Conservation (phyloP, 1,140 invertebrate species). For the Centruroides vittatus region DNA sequence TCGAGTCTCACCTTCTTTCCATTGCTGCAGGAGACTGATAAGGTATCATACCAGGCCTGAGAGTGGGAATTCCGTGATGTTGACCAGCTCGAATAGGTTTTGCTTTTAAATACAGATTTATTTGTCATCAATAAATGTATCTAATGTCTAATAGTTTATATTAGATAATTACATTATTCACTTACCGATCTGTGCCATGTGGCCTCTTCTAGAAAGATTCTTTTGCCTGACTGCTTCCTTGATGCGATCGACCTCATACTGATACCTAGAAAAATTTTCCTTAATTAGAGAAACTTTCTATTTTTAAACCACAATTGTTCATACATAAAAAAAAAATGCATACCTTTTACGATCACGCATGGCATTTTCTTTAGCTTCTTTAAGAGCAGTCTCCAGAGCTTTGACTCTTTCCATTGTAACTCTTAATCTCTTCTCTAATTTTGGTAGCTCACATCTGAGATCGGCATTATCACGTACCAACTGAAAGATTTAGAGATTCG, state of each 20-base stretch:
- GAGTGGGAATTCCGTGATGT: not conserved
- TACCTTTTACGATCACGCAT: constrained; percentile 92
- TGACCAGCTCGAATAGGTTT: constrained; percentile 22
- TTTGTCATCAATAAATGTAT: not conserved
- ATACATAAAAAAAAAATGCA: too few species aligned
- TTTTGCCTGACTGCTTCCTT: constrained; percentile 98
- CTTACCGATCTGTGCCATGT: constrained; percentile 85
- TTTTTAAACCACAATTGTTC: too few species aligned
- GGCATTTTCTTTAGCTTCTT: constrained; percentile 97
- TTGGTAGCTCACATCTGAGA: constrained; percentile 92
- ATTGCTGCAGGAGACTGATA: too few species aligned
- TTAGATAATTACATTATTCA: not conserved
- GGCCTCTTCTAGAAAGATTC: constrained; percentile 81
- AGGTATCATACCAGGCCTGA: too few species aligned
- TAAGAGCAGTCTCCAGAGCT: constrained; percentile 88
- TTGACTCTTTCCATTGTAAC: constrained; percentile 98
- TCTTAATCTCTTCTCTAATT: constrained; percentile 90
- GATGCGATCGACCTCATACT: constrained; percentile 97
- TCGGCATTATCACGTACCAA: constrained; percentile 96
- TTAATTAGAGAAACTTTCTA: too few species aligned
- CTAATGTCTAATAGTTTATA: not conserved
- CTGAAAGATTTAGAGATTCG: constrained; percentile 21
- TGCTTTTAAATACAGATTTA: constrained; percentile 4
- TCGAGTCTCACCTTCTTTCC: too few species aligned
- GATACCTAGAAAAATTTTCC: constrained; percentile 42